Evolutionary conservation across 53 echinoderm and acorn worm species (phyloP).

Genomic region (Pentamera pediparva): DNA sequence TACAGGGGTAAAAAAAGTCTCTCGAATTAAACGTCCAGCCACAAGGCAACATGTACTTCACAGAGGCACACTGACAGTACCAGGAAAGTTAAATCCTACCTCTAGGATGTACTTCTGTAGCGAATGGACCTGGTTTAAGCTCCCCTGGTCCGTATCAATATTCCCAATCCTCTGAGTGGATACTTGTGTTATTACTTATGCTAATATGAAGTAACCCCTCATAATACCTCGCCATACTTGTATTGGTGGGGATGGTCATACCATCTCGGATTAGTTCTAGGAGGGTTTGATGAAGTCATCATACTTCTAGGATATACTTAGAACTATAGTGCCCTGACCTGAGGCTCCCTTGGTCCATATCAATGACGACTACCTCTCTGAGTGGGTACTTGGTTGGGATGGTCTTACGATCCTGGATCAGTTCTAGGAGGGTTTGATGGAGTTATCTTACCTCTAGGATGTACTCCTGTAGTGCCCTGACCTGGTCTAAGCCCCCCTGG

Average conservation of each 20-base stretch:
- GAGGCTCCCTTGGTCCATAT: constrained; percentile 66
- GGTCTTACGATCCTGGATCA: constrained; percentile 88
- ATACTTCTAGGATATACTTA: constrained; percentile 87
- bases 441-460: no score
- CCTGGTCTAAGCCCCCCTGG: constrained; percentile 76
- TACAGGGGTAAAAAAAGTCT: no score
- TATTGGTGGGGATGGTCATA: constrained; percentile 69
- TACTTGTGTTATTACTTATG: no score
- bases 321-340: constrained; percentile 61
- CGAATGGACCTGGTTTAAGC: constrained; percentile 66
- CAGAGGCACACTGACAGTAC: no score
- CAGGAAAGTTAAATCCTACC: no score
- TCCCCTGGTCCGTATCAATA: constrained; percentile 65
- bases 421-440: no score
- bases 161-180: constrained; percentile 73
- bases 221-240: no score
- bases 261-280: constrained; percentile 63
- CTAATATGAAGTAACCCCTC: no score
- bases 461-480: constrained; percentile 68
- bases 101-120: constrained; percentile 81
- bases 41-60: no score
- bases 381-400: constrained; percentile 96
- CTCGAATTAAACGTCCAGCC: no score
- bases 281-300: neutral
- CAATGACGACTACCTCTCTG: constrained; percentile 86